A percentile compares a stretch with the other conserved stretches of the same genome.
These are phyloP conservation scores for Brenthis daphne DNA, from an alignment of 2,888 invertebrate genomes.

Conservation along the genomic window DNA sequence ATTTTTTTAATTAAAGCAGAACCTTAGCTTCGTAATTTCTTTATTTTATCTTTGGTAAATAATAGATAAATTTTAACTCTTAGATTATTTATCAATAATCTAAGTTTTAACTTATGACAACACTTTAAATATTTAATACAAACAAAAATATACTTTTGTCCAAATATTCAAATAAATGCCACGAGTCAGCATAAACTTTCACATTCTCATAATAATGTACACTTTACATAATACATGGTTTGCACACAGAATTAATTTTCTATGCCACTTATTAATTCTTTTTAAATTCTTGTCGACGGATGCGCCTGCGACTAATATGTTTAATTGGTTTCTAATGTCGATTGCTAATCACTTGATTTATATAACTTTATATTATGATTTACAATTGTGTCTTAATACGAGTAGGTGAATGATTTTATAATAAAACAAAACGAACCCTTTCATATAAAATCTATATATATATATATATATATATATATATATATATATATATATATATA, in stretches of 20 bases:
- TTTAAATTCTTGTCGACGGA: slow-evolving; percentile 20
- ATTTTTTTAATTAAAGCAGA: no score
- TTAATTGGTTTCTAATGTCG: slow-evolving; percentile 17
- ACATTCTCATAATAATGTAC: slow-evolving; percentile 28
- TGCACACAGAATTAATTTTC: slow-evolving; percentile 24
- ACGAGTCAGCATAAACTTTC: slow-evolving; percentile 26
- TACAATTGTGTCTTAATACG: no score
- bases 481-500: no score
- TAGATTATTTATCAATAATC: no score
- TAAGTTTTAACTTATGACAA: background rate
- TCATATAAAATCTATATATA: no score
- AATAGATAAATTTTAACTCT: background rate
- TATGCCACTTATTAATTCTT: slow-evolving; percentile 23
- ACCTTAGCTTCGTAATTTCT: background rate
- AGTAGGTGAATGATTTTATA: no score
- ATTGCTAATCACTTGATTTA: slow-evolving; percentile 1
- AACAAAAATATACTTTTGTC: slow-evolving; percentile 6
- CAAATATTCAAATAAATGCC: slow-evolving; percentile 22
- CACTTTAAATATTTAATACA: slow-evolving; percentile 1
- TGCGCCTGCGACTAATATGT: slow-evolving; percentile 15
- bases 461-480: no score
- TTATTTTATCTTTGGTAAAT: background rate
- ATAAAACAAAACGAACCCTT: no score
- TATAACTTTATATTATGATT: no score
- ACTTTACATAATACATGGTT: slow-evolving; percentile 27